Base-by-base conservation (phyloP, 2,797 vertebrate genomes). In the Pristis pectinata region DNA sequence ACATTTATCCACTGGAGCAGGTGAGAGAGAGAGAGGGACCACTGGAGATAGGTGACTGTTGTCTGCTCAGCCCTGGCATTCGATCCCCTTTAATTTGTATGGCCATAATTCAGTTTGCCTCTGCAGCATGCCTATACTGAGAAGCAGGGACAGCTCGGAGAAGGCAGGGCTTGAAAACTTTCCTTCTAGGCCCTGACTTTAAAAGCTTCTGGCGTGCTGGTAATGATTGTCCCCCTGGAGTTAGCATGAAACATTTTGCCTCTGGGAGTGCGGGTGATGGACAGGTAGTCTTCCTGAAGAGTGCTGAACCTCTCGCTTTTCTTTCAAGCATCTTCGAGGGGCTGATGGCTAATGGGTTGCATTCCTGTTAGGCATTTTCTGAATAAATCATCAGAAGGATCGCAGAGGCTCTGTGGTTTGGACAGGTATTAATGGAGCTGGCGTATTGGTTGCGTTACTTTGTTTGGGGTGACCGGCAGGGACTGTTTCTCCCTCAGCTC, bases 211-310 rank as follows among this genome's bases (percentile, higher is more conserved):
- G 9, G 17, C 41, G 17, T 44, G 37, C 37, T 41, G 59, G 17
- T 91, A 91, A 91, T 91, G 59, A 91, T n/a, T 61, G n/a, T 64
- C n/a, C 61, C 87, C 91, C 61, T 24, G 61, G 87, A 67, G 87
- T 1, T 22, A 41, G 17, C 22, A 1, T 24, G 61, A 91, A 61
- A 91, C 27, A n/a, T 41, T 91, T 91, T 37, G 59, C 61, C 59
- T 91, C 59, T 41, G 87, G 87, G 87, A 7, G 0, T 91, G 59
- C 64, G n/a, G n/a, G 61, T 10, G 87, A 67, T 30, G 8, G 87
- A 67, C 87, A 91, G 87, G 59, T 67, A 91, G 19, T 67, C 87
- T 67, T 91, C 22, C 59, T 61, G 30, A 56, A 89, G 91, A 67
- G 17, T 64, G 87, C 87, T 91, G 87, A 91, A 37, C 64, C 59